Percentiles rank a stretch among this genome's conserved stretches.
phyloP scores from a whole-genome alignment of 2,888 invertebrate species.

The Leucoma salicis region DNA sequence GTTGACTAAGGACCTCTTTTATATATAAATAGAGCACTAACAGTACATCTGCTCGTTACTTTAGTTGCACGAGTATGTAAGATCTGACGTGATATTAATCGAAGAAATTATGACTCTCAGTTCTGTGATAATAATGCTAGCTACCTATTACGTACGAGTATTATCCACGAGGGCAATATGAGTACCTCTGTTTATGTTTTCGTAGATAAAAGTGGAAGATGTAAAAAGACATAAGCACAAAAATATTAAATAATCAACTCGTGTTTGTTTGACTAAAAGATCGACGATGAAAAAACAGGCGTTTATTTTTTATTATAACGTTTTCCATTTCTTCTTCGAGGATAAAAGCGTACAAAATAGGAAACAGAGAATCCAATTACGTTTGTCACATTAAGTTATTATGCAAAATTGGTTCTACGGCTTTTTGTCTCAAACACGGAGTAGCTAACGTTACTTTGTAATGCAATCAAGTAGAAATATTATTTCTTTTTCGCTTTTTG shows the following conservation, averaged over 20 bases:
- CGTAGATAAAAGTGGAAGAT: too few species aligned
- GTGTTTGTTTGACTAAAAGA: not conserved
- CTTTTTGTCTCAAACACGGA: slow-evolving; percentile 57
- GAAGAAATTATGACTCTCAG: too few species aligned
- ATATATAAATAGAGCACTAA: too few species aligned
- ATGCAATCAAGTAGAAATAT: slow-evolving; percentile 37
- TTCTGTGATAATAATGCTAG: too few species aligned
- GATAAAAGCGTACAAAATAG: slow-evolving; percentile 40
- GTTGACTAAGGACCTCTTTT: too few species aligned
- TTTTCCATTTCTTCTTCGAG: slow-evolving; percentile 20
- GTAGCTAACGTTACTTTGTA: slow-evolving; percentile 33
- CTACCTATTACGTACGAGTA: too few species aligned
- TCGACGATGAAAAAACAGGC: slow-evolving; percentile 9
- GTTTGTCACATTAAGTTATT: slow-evolving; percentile 72
- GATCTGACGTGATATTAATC: too few species aligned
- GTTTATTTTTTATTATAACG: slow-evolving; percentile 22
- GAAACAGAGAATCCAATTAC: slow-evolving; percentile 68
- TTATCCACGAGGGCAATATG: too few species aligned
- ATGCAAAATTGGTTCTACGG: slow-evolving; percentile 67
- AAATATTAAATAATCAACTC: not conserved
- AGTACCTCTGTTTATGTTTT: too few species aligned
- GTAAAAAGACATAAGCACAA: too few species aligned
- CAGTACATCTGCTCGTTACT: too few species aligned
- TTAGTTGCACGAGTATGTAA: too few species aligned
- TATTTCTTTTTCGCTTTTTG: slow-evolving; percentile 27